Percentiles rank a stretch among this genome's conserved stretches.
Evolutionary conservation across 2,888 invertebrate species (phyloP).

Genomic region (Asteroscopus sphinx): DNA sequence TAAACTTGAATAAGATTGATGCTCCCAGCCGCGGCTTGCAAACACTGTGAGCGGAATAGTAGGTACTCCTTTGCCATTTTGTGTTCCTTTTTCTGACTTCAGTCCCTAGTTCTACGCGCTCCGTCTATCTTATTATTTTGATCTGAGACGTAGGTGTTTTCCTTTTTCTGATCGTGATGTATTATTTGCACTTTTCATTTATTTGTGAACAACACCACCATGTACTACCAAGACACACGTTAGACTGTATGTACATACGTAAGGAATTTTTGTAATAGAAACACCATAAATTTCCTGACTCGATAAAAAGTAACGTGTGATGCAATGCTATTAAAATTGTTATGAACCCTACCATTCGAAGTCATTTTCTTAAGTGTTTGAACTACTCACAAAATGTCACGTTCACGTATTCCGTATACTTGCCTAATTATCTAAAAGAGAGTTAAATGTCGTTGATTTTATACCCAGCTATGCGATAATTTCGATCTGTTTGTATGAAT

Average conservation of each 20-base stretch:
- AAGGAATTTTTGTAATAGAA: constrained; percentile 45
- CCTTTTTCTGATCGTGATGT: neutral
- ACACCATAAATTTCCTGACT: constrained; percentile 40
- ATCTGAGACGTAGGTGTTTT: no score
- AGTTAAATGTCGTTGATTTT: no score
- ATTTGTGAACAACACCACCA: neutral
- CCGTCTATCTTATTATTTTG: no score
- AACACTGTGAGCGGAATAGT: no score
- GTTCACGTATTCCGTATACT: neutral
- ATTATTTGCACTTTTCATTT: neutral
- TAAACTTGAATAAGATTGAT: no score
- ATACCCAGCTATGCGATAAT: no score
- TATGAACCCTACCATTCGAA: neutral
- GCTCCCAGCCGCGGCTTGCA: no score
- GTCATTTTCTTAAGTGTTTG: neutral
- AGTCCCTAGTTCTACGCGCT: no score
- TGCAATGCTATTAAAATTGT: constrained; percentile 27
- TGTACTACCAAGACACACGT: neutral
- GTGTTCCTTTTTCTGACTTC: no score
- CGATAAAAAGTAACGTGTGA: constrained; percentile 20
- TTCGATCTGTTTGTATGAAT: no score
- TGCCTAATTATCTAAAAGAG: constrained; percentile 15
- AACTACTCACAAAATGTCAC: constrained; percentile 8
- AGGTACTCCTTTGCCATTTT: no score
- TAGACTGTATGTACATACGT: neutral